Evolutionary conservation across 2,113 vertebrate species (phyloP), one percentile per base, ranked within the genome.

Genomic region (Engystomops pustulosus): DNA sequence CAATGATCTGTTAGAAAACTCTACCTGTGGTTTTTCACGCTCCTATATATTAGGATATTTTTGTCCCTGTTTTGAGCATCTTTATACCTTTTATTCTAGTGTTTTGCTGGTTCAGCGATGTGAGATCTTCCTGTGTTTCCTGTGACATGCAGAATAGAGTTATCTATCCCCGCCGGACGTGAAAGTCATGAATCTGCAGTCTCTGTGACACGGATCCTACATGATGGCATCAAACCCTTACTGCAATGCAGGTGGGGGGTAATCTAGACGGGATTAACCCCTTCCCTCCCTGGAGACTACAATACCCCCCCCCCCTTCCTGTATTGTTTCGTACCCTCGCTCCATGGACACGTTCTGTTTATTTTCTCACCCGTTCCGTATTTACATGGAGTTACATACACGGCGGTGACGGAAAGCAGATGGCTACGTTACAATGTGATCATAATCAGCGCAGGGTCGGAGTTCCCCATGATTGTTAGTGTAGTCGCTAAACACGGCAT

Each of bases 201-300:
- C 18, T 49, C 12, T 74, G 12, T 41, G 23, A 45, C 23, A 27
- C 11, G 10, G 23, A 17, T 4, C 17, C 23, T 51, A 30, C 14
- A 51, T 27, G 45, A 44, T 17, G 7, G 8, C 6, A 15, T 7
- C 6, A 45, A 25, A 27, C 12, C 15, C 1, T 20, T 45, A 15
- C 70, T 74, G 70, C 70, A 74, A 74, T 74, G 70, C 70, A 75
- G 71, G 71, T 69, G 34, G n/a, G 38, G n/a, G 67, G 3, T 6
- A n/a, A 38, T n/a, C 32, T 12, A 9, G 3, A 18, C 34, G 18
- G 67, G 4, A 3, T 36, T 38, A 38, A 69, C 65, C 32, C 30
- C 36, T 68, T 36, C 18, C 34, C 1, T 36, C 65, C 65, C 32
- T n/a, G 14, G 8, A 36, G 32, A 36, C 3, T 36, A 68, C 32